Evolutionary conservation across 1,140 invertebrate species (phyloP), one percentile per base, ranked within the genome.

Genomic region (Pissodes strobi): DNA sequence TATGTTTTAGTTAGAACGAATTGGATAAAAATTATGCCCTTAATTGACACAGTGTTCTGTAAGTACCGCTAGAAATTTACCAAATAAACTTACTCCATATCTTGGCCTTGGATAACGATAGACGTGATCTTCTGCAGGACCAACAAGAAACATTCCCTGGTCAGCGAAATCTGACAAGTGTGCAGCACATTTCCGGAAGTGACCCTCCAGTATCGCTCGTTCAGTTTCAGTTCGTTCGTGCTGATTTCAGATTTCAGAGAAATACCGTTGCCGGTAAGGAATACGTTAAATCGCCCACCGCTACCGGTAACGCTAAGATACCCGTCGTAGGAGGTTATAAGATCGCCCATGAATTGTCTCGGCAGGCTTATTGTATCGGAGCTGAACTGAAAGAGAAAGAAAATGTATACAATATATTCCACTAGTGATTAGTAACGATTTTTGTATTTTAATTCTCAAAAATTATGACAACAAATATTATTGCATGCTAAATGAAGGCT

Each of bases 281-380:
- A 66, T 3, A 71, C 69, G 13, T 34, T 51, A 38, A 67, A 70
- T 19, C 60, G 27, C 2, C 66, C 64, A 8, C 60, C 55, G 8
- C 34, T 55, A 37, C 55, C 30, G 18, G 58, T 48, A 48, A 73
- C 60, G 15, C 90, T 83, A 1, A 99, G 78, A 65, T 87, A 88
- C 4, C 96, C 96, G 66, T 95, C 95, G 76, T 99, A 99, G 0
- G 95, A 98, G 27, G 88, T 80, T 0, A 94, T 88, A 80, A 92
- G 82, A 81, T 98, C 96, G 1, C 93, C 94, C 1, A 90, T 82
- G 78, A 97, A 95, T 38, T 87, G 82, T 1, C 85, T 80, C 0
- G 94, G 92, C n/a, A 73, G 37, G 21, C 53, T 67, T n/a, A 70
- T 64, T 0, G 51, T 64, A 18, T 62, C 60, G 13, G 48, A 64